Evolutionary conservation across 1,140 invertebrate species (phyloP), one percentile per base, ranked within the genome.

Genomic region (Thalassaphorura encarpata): DNA sequence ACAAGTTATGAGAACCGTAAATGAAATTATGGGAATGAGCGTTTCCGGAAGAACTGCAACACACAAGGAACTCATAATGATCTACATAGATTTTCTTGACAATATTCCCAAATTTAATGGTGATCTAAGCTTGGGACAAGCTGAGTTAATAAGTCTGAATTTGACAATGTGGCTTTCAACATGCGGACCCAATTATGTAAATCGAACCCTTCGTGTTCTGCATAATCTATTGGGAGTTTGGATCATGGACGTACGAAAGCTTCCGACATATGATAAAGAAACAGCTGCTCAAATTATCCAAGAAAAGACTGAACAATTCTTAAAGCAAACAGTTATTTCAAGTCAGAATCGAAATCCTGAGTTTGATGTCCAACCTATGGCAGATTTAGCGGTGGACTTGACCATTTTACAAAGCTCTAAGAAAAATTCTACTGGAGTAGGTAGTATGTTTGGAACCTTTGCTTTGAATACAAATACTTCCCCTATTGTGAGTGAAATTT

Each of bases 401-500:
- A 59, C 57, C 11, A 3, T 52, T 8, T 4, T 23, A 21, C 11
- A 36, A n/a, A n/a, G 18, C 5, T 40, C 23, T 8, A 45, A 19
- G 4, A 6, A 5, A 39, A 51, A 36, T 24, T 13, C 16, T 5
- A 16, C 11, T 11, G 16, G 16, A 5, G 26, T 27, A 1, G 27
- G n/a, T 2, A 49, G 49, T 19, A 45, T 36, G 8, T 59, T 59
- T 45, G 42, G 50, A 2, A 8, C 21, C 5, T 59, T 48, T 27
- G 52, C 36, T 4, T 18, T 59, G 33, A 26, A 46, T 21, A 29
- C 33, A 11, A 4, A n/a, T 33, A 51, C 52, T 3, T 50, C 31
- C 33, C 52, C 57, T 11, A n/a, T 40, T 6, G n/a, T 59, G 3
- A 53, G 50, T 47, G 28, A 58, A 36, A 18, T 33, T 16, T 58